A percentile compares a stretch with the other conserved stretches of the same genome.
These are phyloP conservation scores for Rhipidura dahli DNA, from an alignment of 2,113 vertebrate species.

Conservation along the genomic window DNA sequence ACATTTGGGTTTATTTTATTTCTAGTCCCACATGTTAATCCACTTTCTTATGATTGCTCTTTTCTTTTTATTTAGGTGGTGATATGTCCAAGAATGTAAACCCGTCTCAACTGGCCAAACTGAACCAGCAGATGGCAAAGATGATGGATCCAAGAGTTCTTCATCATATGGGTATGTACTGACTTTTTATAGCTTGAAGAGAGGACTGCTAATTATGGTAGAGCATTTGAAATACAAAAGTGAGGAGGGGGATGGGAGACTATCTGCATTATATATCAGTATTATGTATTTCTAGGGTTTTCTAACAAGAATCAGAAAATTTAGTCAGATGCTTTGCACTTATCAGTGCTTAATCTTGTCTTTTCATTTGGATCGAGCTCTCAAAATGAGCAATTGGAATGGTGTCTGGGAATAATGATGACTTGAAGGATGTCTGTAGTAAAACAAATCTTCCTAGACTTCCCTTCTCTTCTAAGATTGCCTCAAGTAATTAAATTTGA, in stretches of 20 bases:
- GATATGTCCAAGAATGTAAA: conserved; percentile 99
- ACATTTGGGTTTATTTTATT: background rate
- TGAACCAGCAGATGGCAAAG: conserved; percentile 99
- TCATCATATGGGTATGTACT: conserved; percentile 93
- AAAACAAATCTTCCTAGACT: background rate
- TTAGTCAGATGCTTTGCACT: background rate
- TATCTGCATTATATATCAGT: background rate
- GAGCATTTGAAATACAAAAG: background rate
- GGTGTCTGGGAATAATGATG: background rate
- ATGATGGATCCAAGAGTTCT: conserved; percentile 99
- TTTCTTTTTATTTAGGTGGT: conserved; percentile 77
- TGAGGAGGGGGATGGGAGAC: background rate
- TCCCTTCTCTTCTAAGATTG: background rate
- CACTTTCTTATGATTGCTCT: background rate
- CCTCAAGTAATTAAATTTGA: background rate
- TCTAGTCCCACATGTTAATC: background rate
- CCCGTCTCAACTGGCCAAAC: conserved; percentile 96
- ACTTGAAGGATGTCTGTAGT: background rate
- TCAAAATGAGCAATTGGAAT: background rate
- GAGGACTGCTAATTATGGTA: background rate
- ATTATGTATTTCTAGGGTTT: background rate
- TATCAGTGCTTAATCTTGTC: background rate
- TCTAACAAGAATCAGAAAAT: background rate
- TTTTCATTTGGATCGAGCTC: background rate
- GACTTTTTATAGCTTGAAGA: background rate